Evolutionary conservation across 2,797 vertebrate genomes (phyloP).

Genomic region (Anisognathus igniventris): DNA sequence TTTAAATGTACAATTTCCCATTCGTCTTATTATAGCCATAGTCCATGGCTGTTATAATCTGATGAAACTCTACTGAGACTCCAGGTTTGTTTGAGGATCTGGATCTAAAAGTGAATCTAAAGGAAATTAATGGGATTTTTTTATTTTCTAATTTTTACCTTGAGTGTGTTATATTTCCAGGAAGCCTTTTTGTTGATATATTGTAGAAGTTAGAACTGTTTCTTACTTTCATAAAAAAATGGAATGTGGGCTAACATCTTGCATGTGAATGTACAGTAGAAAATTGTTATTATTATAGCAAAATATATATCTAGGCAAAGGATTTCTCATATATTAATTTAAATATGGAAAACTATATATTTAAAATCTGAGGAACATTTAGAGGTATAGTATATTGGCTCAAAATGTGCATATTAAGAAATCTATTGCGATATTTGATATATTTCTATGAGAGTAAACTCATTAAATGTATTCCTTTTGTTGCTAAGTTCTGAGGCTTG

Average conservation of each 20-base stretch:
- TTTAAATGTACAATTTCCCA: background rate
- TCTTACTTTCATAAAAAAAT: background rate
- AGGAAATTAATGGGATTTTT: background rate
- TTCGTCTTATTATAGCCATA: background rate
- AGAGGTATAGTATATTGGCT: background rate
- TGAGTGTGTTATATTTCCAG: background rate
- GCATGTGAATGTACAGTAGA: background rate
- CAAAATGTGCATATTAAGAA: background rate
- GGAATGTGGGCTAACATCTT: background rate
- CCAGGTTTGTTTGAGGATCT: background rate
- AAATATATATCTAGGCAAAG: background rate
- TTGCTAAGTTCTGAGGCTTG: background rate
- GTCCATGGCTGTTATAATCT: background rate
- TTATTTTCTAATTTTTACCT: background rate
- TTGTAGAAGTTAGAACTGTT: background rate
- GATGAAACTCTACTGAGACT: background rate
- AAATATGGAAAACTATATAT: background rate
- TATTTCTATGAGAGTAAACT: background rate
- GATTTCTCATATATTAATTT: background rate
- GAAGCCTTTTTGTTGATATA: background rate
- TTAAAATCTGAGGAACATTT: background rate
- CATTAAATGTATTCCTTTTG: background rate
- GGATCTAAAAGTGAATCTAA: background rate
- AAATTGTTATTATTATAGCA: background rate
- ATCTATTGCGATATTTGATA: background rate